Conservation (phyloP, 2,113 vertebrate species). For the Dolichallabes microphthalmus region DNA sequence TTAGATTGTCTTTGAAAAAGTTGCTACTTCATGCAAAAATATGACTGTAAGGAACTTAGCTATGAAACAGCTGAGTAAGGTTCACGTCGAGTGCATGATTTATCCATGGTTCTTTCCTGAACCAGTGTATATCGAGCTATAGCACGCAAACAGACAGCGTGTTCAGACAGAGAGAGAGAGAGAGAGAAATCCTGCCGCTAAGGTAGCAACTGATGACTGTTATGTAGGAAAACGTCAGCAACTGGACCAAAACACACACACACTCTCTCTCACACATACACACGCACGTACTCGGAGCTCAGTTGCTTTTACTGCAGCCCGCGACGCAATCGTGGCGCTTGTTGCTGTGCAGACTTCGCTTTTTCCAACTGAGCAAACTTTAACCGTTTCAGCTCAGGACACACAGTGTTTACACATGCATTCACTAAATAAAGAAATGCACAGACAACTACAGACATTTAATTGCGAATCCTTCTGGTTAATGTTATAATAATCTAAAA, state of each 20-base stretch:
- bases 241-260: slow-evolving; percentile 63
- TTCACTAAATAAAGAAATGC: neutral
- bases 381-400: slow-evolving; percentile 64
- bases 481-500: neutral
- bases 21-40: neutral
- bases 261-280: no score
- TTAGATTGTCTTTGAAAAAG: neutral
- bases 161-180: neutral
- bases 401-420: neutral
- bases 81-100: neutral
- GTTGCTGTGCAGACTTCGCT: slow-evolving; percentile 81
- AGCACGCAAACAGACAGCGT: neutral
- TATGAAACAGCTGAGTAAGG: neutral
- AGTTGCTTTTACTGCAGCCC: slow-evolving; percentile 67
- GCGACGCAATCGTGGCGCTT: slow-evolving; percentile 77
- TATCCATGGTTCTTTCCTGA: neutral
- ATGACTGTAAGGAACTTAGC: neutral
- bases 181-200: neutral
- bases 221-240: slow-evolving; percentile 69
- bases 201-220: slow-evolving; percentile 25
- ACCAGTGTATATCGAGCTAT: no score
- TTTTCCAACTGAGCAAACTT: slow-evolving; percentile 62
- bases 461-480: neutral
- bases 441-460: neutral
- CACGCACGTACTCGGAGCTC: slow-evolving; percentile 62